These are phyloP conservation scores for Hyles vespertilio DNA, from an alignment of 1,140 invertebrate genomes.

Conservation along the genomic window DNA sequence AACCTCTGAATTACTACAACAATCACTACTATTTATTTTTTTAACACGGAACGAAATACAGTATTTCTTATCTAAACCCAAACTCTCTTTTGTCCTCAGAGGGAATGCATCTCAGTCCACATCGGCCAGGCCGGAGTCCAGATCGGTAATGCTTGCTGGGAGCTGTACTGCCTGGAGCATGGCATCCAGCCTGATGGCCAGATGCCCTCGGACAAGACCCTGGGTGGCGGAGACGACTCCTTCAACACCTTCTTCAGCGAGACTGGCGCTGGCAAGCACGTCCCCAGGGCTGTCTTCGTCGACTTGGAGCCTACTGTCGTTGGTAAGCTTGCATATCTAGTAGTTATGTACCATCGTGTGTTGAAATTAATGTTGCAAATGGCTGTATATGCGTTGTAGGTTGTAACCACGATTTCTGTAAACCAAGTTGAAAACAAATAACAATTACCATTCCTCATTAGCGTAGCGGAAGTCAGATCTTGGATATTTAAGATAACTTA, in stretches of 20 bases:
- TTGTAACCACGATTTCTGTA: too few species aligned
- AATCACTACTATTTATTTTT: too few species aligned
- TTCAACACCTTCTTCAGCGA: constrained; percentile 92
- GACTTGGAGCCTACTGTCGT: constrained; percentile 87
- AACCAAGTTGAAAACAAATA: too few species aligned
- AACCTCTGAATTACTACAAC: too few species aligned
- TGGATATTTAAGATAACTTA: too few species aligned
- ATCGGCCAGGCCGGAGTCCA: constrained; percentile 93
- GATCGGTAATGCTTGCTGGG: constrained; percentile 92
- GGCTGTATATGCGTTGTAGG: too few species aligned
- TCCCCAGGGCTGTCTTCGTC: constrained; percentile 82
- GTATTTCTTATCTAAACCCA: too few species aligned
- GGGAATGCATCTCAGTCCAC: constrained; percentile 92
- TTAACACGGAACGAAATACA: too few species aligned
- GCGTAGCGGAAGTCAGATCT: too few species aligned
- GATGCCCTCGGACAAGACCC: constrained; percentile 86
- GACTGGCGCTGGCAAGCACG: constrained; percentile 84
- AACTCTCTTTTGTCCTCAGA: constrained; percentile 58
- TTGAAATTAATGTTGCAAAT: too few species aligned
- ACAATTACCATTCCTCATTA: too few species aligned
- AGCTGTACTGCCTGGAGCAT: constrained; percentile 93
- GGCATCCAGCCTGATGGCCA: constrained; percentile 92
- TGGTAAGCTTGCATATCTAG: constrained; percentile 39
- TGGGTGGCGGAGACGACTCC: constrained; percentile 83
- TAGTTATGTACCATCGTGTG: too few species aligned